Percentiles rank a stretch among this genome's conserved stretches.
These are phyloP conservation scores for Menidia menidia DNA, from an alignment of 2,797 vertebrate genomes.

Conservation along the genomic window DNA sequence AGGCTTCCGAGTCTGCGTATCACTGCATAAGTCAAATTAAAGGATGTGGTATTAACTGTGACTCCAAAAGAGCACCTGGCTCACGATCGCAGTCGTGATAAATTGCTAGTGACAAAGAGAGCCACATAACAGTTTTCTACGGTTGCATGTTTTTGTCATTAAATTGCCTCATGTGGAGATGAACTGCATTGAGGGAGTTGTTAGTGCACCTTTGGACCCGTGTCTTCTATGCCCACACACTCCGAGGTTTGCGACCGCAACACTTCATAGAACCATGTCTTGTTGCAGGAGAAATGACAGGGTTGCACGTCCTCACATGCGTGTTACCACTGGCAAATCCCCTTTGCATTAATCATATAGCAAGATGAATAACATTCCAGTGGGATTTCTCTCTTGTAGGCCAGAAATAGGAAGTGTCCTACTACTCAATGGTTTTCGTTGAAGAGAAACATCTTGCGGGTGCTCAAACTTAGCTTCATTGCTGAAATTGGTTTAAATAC, in stretches of 20 bases:
- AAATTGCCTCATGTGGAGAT: neutral
- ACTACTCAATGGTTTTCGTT: slow-evolving; percentile 9
- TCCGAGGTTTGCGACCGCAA: no score
- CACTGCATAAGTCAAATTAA: slow-evolving; percentile 22
- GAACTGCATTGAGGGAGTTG: neutral
- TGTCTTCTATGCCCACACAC: neutral
- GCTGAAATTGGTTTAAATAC: no score
- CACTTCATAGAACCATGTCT: no score
- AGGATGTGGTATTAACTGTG: slow-evolving; percentile 15
- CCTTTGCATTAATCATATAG: no score
- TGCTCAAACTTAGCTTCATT: neutral
- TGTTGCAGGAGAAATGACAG: no score
- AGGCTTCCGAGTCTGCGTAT: slow-evolving; percentile 36
- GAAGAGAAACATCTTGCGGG: slow-evolving; percentile 34
- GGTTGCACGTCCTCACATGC: no score
- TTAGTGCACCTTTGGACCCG: neutral
- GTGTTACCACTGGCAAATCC: no score
- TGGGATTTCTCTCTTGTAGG: no score
- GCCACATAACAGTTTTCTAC: neutral
- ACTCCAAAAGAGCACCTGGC: slow-evolving; percentile 8
- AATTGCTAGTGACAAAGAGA: neutral
- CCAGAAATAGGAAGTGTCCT: no score
- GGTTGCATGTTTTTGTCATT: neutral
- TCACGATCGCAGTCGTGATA: neutral
- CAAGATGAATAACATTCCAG: no score